Conservation (phyloP, 2,888 invertebrate genomes). For the Phragmatobia fuliginosa region DNA sequence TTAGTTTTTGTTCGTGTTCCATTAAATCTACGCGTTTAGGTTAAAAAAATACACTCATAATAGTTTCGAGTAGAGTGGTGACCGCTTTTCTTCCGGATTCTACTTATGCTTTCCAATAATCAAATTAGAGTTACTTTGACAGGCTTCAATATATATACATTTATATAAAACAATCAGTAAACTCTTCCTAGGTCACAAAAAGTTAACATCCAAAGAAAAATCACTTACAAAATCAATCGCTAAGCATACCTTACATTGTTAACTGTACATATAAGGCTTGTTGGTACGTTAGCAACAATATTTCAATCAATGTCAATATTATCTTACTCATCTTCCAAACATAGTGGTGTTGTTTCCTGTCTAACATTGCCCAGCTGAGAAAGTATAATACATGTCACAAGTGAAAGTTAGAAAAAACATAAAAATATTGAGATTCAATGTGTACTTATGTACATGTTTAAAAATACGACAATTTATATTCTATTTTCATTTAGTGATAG, state of each 20-base stretch:
- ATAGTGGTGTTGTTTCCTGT: constrained; percentile 14
- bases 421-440: too few species aligned
- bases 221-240: neutral
- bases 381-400: neutral
- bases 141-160: too few species aligned
- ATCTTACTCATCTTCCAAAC: neutral
- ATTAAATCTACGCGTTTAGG: neutral
- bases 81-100: too few species aligned
- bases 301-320: constrained; percentile 12
- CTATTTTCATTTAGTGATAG: neutral
- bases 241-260: neutral
- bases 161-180: too few species aligned
- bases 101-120: too few species aligned
- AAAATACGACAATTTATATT: too few species aligned
- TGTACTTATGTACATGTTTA: too few species aligned
- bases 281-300: neutral
- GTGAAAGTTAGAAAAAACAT: constrained; percentile 4
- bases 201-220: neutral
- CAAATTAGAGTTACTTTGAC: too few species aligned
- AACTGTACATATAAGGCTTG: neutral
- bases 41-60: too few species aligned
- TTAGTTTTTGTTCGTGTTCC: neutral
- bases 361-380: constrained; percentile 13
- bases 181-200: neutral
- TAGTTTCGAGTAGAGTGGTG: neutral